Evolutionary conservation across 2,113 vertebrate genomes (phyloP), one percentile per base, ranked within the genome.

Genomic region (Recurvirostra avosetta): DNA sequence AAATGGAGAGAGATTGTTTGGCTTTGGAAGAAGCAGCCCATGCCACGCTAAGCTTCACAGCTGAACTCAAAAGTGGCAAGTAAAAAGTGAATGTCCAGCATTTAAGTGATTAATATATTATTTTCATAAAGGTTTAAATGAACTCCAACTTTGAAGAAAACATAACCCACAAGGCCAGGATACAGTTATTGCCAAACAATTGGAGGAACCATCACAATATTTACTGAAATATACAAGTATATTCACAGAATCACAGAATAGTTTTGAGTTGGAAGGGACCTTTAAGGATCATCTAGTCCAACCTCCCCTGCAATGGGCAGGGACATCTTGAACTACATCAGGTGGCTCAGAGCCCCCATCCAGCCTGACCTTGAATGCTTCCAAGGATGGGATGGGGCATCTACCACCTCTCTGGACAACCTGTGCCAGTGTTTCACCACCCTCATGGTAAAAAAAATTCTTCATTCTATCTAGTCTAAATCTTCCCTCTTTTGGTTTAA

Each of bases 1-100:
- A 84, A 87, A 76, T 18, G 2, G 21, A 21, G 30, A 90, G 47
- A 91, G 65, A 61, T 17, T 19, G 5, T 53, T 62, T 59, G 43
- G 13, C 45, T 77, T 70, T 65, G 49, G 38, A n/a, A 61, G 26
- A 77, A 87, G 21, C 23, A 81, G 23, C 25, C 5, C 2, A 2
- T 62, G 70, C 45, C 15, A 45, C 0, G 0, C 20, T 47, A 45
- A 74, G 7, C 27, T 70, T 91, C n/a, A 47, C 1, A 5, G 50
- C 38, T 74, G 32, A 67, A 30, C 23, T 49, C 2, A 80, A 95
- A 80, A 81, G 55, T 12, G 10, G 3, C 27, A 77, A 87, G 17
- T 61, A 38, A 70, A 43, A 88, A 26, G 45, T 29, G 8, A 84
- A 55, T 2, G 9, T 79, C 89, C 40, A 50, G 29, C 8, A 1